Evolutionary conservation across 1,140 invertebrate genomes (phyloP), one percentile per base, ranked within the genome.

Genomic region (Contarinia nasturtii): DNA sequence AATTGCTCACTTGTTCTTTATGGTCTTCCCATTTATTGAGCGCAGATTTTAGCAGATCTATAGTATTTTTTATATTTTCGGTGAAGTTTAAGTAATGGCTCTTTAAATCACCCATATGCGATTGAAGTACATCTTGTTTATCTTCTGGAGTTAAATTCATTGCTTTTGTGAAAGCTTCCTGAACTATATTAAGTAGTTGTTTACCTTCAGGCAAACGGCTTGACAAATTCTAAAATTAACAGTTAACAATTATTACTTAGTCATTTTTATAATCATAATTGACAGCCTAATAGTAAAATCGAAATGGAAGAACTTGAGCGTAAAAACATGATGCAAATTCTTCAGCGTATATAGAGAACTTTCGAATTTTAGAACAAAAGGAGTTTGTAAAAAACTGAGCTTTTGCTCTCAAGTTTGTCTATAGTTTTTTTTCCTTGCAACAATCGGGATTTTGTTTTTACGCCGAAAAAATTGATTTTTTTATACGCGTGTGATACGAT

Each of bases 131-230:
- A 49, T 86, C 80, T 61, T 89, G 85, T 60, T 85, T 80, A 49
- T 87, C 82, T 11, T 77, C 70, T 18, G 82, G 78, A 5, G 81
- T 78, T 22, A 82, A 80, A 52, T 86, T 83, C 0, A 87, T 75
- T 2, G 86, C 84, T 67, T 85, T 86, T 7, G 82, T 78, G 56
- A 86, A 91, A 17, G 80, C 79, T 53, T 86, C 83, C 67, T 87
- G 82, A 19, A 90, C 64, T 17, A 77, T 71, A 2, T 78, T 74
- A 44, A 91, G 62, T 18, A 92, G 63, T 58, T 87, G 82, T 61
- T 89, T 84, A n/a, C 87, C 88, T 71, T 86, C 85, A 1, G 82
- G 82, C 55, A 87, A 73, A 51, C 78, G 71, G 2, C 78, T 78
- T 19, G 75, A 73, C n/a, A 88, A 72, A 3, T 70, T 60, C 66